These are phyloP conservation scores for Petrocephalus sullivani DNA, from an alignment of 2,797 vertebrate genomes.

Conservation along the genomic window DNA sequence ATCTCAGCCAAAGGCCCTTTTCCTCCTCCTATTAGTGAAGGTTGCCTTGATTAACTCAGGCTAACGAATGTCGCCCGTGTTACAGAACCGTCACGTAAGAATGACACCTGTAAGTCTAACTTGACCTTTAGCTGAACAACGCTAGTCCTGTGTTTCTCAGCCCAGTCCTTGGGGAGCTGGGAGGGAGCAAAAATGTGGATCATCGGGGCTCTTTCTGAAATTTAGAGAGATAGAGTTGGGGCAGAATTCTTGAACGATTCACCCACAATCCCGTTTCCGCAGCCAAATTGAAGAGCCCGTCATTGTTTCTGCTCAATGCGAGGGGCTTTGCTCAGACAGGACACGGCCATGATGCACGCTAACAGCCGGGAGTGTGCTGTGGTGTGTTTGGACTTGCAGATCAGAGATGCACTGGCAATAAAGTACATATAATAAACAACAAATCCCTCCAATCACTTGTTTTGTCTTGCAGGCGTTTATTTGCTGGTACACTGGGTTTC, in stretches of 20 bases:
- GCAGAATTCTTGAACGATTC: not conserved
- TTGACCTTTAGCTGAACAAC: not conserved
- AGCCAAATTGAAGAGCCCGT: not conserved
- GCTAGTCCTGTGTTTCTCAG: not conserved
- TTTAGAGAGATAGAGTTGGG: not conserved
- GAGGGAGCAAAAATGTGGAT: not conserved
- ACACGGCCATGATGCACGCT: slow-evolving; percentile 24
- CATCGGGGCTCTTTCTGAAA: not conserved
- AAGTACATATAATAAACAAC: slow-evolving; percentile 43
- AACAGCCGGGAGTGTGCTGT: slow-evolving; percentile 27
- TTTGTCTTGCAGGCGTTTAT: slow-evolving; percentile 55
- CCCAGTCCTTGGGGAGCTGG: not conserved
- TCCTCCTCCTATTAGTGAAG: not conserved
- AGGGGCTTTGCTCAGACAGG: not conserved
- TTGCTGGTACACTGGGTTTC: slow-evolving; percentile 53
- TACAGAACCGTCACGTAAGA: slow-evolving; percentile 13
- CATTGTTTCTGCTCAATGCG: not conserved
- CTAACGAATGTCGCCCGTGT: not conserved
- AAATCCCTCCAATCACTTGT: slow-evolving; percentile 51
- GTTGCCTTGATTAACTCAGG: not conserved
- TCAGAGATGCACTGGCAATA: not conserved
- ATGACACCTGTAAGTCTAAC: not conserved
- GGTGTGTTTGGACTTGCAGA: slow-evolving; percentile 44
- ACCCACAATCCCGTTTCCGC: not conserved
- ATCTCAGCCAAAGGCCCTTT: not conserved